A percentile compares a stretch with the other conserved stretches of the same genome.
Evolutionary conservation across 2,113 vertebrate species (phyloP).

Genomic region (Takifugu bimaculatus): DNA sequence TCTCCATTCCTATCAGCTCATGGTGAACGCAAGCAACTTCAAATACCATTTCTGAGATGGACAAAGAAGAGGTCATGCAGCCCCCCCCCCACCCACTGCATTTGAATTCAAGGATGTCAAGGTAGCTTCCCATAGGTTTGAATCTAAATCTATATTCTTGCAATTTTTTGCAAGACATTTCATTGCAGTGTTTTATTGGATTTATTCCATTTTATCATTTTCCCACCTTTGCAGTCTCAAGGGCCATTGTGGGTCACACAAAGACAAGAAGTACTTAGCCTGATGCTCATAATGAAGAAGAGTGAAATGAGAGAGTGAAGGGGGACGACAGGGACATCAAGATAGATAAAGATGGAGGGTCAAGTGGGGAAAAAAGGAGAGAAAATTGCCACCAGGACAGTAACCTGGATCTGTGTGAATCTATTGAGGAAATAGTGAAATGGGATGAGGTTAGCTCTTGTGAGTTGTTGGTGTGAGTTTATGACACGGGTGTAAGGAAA

Average conservation of each 20-base stretch:
- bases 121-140: slow-evolving; percentile 6
- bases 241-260: slow-evolving; percentile 47
- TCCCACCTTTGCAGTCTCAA: slow-evolving; percentile 33
- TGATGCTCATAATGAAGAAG: slow-evolving; percentile 41
- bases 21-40: slow-evolving; percentile 39
- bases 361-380: not conserved
- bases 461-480: slow-evolving; percentile 50
- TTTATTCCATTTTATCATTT: slow-evolving; percentile 1
- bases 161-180: not conserved
- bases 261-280: slow-evolving; percentile 66
- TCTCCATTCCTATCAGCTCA: slow-evolving; percentile 59
- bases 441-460: slow-evolving; percentile 8
- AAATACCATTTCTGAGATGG: slow-evolving; percentile 36
- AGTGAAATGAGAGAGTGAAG: slow-evolving; percentile 43
- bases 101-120: not conserved
- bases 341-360: slow-evolving; percentile 10
- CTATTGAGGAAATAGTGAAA: slow-evolving; percentile 35
- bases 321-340: slow-evolving; percentile 34
- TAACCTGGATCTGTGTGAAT: slow-evolving; percentile 40
- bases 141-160: not conserved
- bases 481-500: slow-evolving; percentile 41
- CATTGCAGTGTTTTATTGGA: too few species aligned
- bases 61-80: slow-evolving; percentile 41
- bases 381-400: slow-evolving; percentile 8
- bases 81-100: slow-evolving; percentile 53